Base-by-base conservation (phyloP, 2,113 vertebrate genomes). In the Poecile atricapillus region DNA sequence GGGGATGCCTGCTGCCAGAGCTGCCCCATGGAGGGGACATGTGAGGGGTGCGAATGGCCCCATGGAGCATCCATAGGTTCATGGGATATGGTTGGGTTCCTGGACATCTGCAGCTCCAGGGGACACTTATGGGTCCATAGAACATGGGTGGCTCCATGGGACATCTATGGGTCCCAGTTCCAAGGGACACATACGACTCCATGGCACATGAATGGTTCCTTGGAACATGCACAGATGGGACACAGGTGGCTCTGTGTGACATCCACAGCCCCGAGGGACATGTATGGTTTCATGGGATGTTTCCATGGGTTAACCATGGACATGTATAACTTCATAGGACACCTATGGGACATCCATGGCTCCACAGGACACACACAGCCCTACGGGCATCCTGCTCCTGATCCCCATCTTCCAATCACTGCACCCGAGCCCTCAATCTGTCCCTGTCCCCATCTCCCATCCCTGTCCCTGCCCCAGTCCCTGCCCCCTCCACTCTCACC, bases 61-160 rank as follows among this genome's bases (percentile, higher is more conserved):
- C 0, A 0, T 7, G 81, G 49, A 58, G 33, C 20, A 64, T 6
- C 39, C 23, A 1, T 3, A 22, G 22, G 28, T 25, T 13, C 0
- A 0, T 25, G 49, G 65, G 25, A 15, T 24, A 20, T 0, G 8
- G 20, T 11, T 22, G 28, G n/a, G 12, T 64, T 28, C 46, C 7
- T 8, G 28, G 33, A 30, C 52, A 46, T 6, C 30, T 60, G 28
- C 35, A 21, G 27, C 16, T 73, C 44, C 44, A 28, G 9, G 68
- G 55, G 50, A 43, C 41, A 10, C 1, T 5, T 7, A 15, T 5
- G 20, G 52, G 27, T 50, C 17, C 23, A 37, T 10, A 60, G 49
- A 31, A 56, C 3, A 0, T 7, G 9, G 23, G 31, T 6, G 46
- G 78, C 9, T 49, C 46, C 53, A 14, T 15, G 27, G 39, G 65